These are phyloP conservation scores for Drosophila kambysellisi DNA, from an alignment of 2,888 invertebrate species.

Conservation along the genomic window DNA sequence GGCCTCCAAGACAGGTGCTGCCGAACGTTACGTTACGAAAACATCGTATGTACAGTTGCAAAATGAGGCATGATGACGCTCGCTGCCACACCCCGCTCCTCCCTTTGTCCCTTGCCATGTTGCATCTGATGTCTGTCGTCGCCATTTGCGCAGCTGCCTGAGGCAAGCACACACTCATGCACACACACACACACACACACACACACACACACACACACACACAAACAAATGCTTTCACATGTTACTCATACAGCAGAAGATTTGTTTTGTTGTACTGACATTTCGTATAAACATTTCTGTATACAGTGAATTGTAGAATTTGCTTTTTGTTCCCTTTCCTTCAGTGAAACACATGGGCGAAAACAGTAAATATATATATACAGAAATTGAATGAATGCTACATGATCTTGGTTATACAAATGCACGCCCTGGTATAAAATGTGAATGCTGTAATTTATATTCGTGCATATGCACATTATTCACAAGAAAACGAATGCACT, in stretches of 20 bases:
- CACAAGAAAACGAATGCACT: neutral
- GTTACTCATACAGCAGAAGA: constrained; percentile 20
- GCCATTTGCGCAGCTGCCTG: constrained; percentile 75
- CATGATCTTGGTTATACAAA: constrained; percentile 28
- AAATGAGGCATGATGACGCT: constrained; percentile 40
- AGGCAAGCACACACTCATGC: constrained; percentile 11
- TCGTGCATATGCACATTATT: neutral
- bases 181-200: constrained; percentile 10
- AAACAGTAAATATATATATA: constrained; percentile 44
- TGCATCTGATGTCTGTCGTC: constrained; percentile 76
- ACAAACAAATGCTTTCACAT: constrained; percentile 13
- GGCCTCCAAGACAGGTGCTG: constrained; percentile 81
- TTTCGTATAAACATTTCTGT: constrained; percentile 72
- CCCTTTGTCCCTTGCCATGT: constrained; percentile 20
- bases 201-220: neutral
- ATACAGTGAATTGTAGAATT: constrained; percentile 47
- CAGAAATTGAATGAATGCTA: constrained; percentile 20
- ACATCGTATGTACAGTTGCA: constrained; percentile 65
- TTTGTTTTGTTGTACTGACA: constrained; percentile 64
- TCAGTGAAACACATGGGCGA: constrained; percentile 35
- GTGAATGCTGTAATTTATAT: constrained; percentile 27
- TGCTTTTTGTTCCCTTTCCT: constrained; percentile 30
- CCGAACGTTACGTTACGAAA: constrained; percentile 73
- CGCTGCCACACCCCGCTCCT: neutral
- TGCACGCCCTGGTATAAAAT: neutral